phyloP scores from a whole-genome alignment of 2,888 invertebrate species.

The Leptothorax acervorum region DNA sequence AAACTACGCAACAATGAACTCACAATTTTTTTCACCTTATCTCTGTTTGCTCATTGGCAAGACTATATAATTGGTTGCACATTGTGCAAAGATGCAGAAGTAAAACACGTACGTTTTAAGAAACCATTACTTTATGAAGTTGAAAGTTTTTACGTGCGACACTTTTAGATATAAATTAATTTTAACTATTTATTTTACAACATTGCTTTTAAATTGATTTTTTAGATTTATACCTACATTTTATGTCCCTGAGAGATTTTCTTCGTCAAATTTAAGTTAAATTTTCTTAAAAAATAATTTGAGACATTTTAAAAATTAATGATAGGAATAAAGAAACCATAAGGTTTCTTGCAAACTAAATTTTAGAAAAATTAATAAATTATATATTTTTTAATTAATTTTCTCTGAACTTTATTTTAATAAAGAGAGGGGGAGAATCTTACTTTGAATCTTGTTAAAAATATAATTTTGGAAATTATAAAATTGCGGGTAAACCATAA shows the following conservation, averaged over 20 bases:
- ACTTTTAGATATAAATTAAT: background rate
- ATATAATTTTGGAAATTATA: background rate
- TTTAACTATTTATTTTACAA: background rate
- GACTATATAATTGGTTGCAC: slow-evolving; percentile 27
- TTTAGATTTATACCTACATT: background rate
- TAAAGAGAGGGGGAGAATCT: background rate
- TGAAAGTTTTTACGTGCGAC: background rate
- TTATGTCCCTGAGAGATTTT: background rate
- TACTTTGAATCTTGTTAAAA: background rate
- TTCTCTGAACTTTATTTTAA: background rate
- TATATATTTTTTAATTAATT: background rate
- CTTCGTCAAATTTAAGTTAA: background rate
- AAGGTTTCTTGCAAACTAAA: background rate
- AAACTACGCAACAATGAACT: slow-evolving; percentile 12
- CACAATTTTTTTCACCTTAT: slow-evolving; percentile 26
- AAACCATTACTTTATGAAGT: background rate
- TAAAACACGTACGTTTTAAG: slow-evolving; percentile 12
- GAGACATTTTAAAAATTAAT: too few species aligned
- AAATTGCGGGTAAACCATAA: background rate
- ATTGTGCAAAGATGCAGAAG: slow-evolving; percentile 8
- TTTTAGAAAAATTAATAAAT: background rate
- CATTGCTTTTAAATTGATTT: background rate
- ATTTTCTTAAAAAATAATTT: too few species aligned
- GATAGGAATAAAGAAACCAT: background rate
- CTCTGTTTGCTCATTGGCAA: slow-evolving; percentile 10